Evolutionary conservation across 2,113 vertebrate genomes (phyloP).

Genomic region (Oxygymnocypris stewartii): DNA sequence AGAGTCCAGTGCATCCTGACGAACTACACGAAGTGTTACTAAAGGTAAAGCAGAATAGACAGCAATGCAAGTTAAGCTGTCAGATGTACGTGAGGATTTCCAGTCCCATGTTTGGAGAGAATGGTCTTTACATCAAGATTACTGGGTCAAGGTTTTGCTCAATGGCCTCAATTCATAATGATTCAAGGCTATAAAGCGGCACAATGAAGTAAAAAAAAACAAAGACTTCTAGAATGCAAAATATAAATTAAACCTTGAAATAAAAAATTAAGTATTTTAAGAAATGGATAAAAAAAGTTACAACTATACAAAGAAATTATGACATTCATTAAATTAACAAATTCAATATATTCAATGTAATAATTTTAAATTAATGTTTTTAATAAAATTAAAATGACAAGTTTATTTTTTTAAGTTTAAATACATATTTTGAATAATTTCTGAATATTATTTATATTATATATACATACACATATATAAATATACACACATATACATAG

Average conservation of each 20-base stretch:
- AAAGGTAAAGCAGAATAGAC: constrained; percentile 16
- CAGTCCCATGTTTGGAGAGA: constrained; percentile 3
- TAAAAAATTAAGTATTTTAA: not conserved
- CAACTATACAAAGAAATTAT: not conserved
- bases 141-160: constrained; percentile 10
- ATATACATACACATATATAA: too few relatives aligned
- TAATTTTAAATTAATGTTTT: not conserved
- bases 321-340: not conserved
- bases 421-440: too few relatives aligned
- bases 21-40: not conserved
- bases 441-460: too few relatives aligned
- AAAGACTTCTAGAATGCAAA: not conserved
- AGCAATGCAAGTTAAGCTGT: constrained; percentile 23
- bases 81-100: not conserved
- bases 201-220: not conserved
- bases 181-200: not conserved
- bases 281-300: not conserved
- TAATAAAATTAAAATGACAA: too few relatives aligned
- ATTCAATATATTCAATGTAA: not conserved
- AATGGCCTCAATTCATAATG: constrained; percentile 7
- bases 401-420: too few relatives aligned
- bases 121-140: not conserved
- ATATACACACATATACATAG: too few relatives aligned
- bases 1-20: constrained; percentile 13
- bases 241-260: not conserved